Percentiles rank a stretch among this genome's conserved stretches.
These are phyloP conservation scores for Leptosomus discolor DNA, from an alignment of 2,113 vertebrate genomes.

Conservation along the genomic window DNA sequence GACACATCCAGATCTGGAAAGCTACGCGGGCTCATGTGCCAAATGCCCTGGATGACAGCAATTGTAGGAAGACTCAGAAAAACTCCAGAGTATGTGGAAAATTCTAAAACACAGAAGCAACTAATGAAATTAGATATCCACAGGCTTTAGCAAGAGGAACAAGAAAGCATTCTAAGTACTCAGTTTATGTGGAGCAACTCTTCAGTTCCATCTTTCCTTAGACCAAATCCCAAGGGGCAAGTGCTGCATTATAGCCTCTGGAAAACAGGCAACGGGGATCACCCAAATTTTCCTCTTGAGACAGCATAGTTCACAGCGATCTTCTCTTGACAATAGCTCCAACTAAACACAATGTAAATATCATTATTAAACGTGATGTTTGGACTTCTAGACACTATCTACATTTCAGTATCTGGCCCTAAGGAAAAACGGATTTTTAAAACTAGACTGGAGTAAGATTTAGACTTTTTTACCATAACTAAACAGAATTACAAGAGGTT, in stretches of 20 bases:
- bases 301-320: neutral
- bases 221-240: rapidly evolving
- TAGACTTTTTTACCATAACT: neutral
- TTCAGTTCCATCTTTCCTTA: neutral
- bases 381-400: neutral
- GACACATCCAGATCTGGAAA: neutral
- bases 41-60: neutral
- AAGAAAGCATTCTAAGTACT: neutral
- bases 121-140: neutral
- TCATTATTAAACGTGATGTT: neutral
- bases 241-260: neutral
- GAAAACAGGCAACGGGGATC: neutral
- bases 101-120: neutral
- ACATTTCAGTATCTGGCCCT: neutral
- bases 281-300: neutral
- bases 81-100: neutral
- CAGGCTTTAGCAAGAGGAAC: neutral
- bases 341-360: neutral
- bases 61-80: neutral
- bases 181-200: neutral
- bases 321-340: neutral
- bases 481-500: neutral
- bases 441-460: neutral
- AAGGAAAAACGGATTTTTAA: neutral
- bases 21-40: rapidly evolving